phyloP scores from a whole-genome alignment of 1,140 invertebrate genomes.

The Aphidius gifuensis region DNA sequence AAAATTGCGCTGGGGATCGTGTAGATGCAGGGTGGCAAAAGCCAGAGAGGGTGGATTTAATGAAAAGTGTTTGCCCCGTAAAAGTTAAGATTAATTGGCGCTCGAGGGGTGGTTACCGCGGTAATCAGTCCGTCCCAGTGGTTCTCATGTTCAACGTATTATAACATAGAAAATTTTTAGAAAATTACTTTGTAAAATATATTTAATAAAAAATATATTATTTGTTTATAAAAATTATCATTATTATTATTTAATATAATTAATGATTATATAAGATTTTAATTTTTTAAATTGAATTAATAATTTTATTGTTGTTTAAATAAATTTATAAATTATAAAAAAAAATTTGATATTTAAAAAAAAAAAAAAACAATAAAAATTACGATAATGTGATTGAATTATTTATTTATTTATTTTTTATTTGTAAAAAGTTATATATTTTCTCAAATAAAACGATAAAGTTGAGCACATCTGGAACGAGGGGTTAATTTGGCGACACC shows the following conservation, averaged over 20 bases:
- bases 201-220: too few relatives aligned
- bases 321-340: too few relatives aligned
- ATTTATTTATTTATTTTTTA: too few relatives aligned
- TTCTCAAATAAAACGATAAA: constrained; percentile 10
- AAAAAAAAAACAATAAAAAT: too few relatives aligned
- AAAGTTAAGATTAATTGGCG: constrained; percentile 56
- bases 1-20: constrained; percentile 12
- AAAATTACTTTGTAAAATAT: too few relatives aligned
- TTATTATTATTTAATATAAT: too few relatives aligned
- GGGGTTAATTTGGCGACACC: constrained; percentile 55
- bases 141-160: constrained; percentile 44
- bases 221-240: too few relatives aligned
- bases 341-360: too few relatives aligned
- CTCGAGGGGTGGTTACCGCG: constrained; percentile 53
- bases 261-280: too few relatives aligned
- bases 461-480: constrained; percentile 52
- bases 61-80: constrained; percentile 56
- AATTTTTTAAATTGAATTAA: too few relatives aligned
- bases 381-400: too few relatives aligned
- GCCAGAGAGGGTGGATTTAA: constrained; percentile 42
- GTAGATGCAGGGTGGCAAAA: background rate
- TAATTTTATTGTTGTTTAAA: too few relatives aligned
- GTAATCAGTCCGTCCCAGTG: constrained; percentile 51
- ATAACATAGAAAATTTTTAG: background rate
- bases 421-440: background rate